A percentile compares a stretch with the other conserved stretches of the same genome.
Evolutionary conservation across 2,113 vertebrate species (phyloP).

Genomic region (Hipposideros armiger): DNA sequence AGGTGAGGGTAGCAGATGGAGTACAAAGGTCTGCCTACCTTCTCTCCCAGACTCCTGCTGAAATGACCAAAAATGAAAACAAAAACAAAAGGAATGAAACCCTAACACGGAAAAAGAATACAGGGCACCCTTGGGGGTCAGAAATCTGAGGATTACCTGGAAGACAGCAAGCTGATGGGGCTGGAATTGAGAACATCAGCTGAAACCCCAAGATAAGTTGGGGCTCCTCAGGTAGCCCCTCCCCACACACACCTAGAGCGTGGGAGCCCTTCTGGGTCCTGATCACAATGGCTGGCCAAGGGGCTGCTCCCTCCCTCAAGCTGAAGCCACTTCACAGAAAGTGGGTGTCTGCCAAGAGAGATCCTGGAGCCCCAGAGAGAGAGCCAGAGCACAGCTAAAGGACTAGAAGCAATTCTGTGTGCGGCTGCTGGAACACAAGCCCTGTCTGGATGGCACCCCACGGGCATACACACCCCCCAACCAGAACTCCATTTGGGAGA

Average conservation of each 20-base stretch:
- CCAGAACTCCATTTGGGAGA: neutral
- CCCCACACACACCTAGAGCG: fast-evolving
- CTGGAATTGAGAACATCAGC: too few species aligned
- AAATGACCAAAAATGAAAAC: neutral
- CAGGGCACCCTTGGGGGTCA: neutral
- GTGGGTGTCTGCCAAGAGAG: neutral
- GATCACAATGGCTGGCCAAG: neutral
- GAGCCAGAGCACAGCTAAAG: neutral
- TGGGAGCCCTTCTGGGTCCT: neutral
- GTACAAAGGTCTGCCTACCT: neutral
- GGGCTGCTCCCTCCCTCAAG: neutral
- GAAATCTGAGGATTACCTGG: neutral
- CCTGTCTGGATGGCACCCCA: too few species aligned
- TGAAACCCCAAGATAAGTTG: neutral
- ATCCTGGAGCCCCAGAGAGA: fast-evolving
- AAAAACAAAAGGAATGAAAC: neutral
- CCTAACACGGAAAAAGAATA: neutral
- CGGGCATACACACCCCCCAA: neutral
- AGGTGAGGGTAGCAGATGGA: neutral
- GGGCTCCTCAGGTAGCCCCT: too few species aligned
- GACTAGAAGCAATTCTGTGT: fast-evolving
- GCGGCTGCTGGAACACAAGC: neutral
- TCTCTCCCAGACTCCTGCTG: neutral
- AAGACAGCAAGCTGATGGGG: neutral
- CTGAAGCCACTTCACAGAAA: neutral